These are phyloP conservation scores for Numenius phaeopus DNA, from an alignment of 2,797 vertebrate genomes.

Conservation along the genomic window DNA sequence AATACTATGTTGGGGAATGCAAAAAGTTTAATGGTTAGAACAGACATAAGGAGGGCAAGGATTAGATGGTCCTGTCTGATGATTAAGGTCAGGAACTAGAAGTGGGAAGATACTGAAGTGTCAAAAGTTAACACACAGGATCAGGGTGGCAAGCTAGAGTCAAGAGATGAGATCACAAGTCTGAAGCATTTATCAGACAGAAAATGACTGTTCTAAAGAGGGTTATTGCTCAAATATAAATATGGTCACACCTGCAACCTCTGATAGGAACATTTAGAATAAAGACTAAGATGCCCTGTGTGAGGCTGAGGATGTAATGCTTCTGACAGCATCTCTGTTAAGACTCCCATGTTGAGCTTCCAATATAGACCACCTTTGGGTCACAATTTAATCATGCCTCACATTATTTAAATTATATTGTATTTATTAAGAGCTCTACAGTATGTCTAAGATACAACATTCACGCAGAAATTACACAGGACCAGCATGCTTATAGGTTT, in stretches of 20 bases:
- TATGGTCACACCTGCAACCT: background rate
- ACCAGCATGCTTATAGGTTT: background rate
- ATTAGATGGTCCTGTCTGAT: background rate
- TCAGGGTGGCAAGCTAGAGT: background rate
- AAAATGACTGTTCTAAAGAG: background rate
- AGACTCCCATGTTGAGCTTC: background rate
- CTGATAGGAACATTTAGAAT: background rate
- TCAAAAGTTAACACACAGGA: background rate
- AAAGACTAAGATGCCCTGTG: background rate
- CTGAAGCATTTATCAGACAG: background rate
- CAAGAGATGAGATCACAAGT: background rate
- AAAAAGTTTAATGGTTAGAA: background rate
- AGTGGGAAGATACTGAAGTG: background rate
- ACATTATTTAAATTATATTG: background rate
- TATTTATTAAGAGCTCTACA: background rate
- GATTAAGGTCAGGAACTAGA: background rate
- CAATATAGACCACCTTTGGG: background rate
- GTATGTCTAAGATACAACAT: background rate
- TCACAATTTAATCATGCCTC: background rate
- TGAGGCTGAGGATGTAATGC: background rate
- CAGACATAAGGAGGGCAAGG: background rate
- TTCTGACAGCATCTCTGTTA: background rate
- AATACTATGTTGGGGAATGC: background rate
- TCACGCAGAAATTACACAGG: background rate
- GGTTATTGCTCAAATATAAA: background rate